Conservation (phyloP, 2,113 vertebrate genomes). For the Pelvicachromis taeniatus region DNA sequence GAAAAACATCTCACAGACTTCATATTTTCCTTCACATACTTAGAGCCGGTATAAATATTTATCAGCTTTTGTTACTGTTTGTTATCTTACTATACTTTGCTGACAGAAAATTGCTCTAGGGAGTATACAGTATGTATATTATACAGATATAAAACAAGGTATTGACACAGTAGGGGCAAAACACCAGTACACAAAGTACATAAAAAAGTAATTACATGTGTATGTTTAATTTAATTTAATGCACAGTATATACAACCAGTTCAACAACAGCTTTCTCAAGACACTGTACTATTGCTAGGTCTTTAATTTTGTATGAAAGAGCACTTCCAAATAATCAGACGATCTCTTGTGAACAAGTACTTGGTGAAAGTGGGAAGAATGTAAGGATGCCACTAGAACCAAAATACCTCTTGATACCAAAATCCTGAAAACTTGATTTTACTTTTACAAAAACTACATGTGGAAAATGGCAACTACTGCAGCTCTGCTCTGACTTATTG, state of each 20-base stretch:
- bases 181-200: background rate
- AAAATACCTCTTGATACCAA: background rate
- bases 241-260: background rate
- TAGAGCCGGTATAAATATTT: background rate
- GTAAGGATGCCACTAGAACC: background rate
- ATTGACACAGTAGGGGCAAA: background rate
- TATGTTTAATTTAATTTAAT: background rate
- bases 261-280: background rate
- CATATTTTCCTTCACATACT: background rate
- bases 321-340: background rate
- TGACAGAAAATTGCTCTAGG: background rate
- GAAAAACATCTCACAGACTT: background rate
- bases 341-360: background rate
- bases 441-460: background rate
- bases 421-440: background rate
- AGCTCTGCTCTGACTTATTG: no score
- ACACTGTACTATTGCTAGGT: background rate
- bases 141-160: background rate
- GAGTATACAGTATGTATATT: background rate
- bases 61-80: background rate
- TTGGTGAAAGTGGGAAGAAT: background rate
- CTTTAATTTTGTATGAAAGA: background rate
- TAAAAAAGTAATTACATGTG: background rate
- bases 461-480: background rate
- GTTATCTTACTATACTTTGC: background rate